Percentiles rank a stretch among this genome's conserved stretches.
These are phyloP conservation scores for Synergus japonicus DNA, from an alignment of 2,888 invertebrate species.

Conservation along the genomic window DNA sequence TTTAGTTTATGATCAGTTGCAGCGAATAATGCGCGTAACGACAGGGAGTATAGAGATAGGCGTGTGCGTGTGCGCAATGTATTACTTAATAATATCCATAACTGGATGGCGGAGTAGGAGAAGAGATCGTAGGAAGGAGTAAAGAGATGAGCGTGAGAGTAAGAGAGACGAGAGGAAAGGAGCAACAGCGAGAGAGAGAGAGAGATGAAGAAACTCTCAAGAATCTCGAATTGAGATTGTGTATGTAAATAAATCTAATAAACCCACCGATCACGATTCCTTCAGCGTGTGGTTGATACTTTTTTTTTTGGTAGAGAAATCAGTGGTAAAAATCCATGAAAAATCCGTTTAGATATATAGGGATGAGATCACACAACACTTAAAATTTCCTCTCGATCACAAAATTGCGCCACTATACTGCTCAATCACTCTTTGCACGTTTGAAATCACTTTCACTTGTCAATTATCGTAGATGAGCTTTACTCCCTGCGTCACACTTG, in stretches of 20 bases:
- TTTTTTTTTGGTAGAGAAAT: not conserved
- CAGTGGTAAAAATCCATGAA: slow-evolving; percentile 20
- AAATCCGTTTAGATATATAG: slow-evolving; percentile 9
- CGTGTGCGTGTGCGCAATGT: slow-evolving; percentile 54
- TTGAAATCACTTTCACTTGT: slow-evolving; percentile 65
- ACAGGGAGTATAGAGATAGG: slow-evolving; percentile 16
- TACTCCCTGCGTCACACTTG: slow-evolving; percentile 9
- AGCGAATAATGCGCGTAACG: slow-evolving; percentile 11
- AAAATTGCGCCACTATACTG: slow-evolving; percentile 24
- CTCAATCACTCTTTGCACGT: slow-evolving; percentile 48
- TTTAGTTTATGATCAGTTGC: slow-evolving; percentile 35
- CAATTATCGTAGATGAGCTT: slow-evolving; percentile 46
- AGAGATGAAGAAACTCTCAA: slow-evolving; percentile 39
- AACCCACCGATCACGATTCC: slow-evolving; percentile 21
- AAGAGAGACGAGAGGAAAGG: not conserved
- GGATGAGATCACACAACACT: slow-evolving; percentile 51
- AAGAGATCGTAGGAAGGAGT: slow-evolving; percentile 33
- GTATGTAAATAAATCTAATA: not conserved
- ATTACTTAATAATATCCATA: slow-evolving; percentile 75
- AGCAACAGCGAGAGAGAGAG: not conserved
- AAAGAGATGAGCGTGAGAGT: not conserved
- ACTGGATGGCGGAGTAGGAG: slow-evolving; percentile 57
- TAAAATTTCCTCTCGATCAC: slow-evolving; percentile 32
- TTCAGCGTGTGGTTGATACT: not conserved
- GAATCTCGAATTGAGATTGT: not conserved